A percentile compares a stretch with the other conserved stretches of the same genome.
phyloP scores from a whole-genome alignment of 2,888 invertebrate genomes.

The Parnassius glacialis region DNA sequence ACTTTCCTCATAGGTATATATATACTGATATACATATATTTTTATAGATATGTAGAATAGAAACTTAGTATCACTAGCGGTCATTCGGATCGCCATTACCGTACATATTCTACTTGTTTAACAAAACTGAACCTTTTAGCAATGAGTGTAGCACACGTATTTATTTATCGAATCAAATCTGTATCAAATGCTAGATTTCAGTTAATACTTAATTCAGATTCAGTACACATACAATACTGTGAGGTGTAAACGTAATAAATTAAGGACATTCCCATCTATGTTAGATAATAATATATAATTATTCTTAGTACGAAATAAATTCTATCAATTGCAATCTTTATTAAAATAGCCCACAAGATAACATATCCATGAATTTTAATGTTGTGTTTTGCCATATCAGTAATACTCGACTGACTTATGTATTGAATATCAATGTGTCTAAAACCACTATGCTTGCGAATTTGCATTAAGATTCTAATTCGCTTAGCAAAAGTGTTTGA shows the following conservation, averaged over 20 bases:
- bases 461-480: neutral
- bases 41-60: neutral
- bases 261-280: no score
- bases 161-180: neutral
- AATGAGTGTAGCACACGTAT: neutral
- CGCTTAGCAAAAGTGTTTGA: neutral
- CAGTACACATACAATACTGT: neutral
- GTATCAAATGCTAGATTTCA: neutral
- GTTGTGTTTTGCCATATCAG: constrained; percentile 15
- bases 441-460: neutral
- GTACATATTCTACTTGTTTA: neutral
- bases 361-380: constrained; percentile 1
- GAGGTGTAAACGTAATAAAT: no score
- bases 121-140: neutral
- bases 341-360: neutral
- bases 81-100: neutral
- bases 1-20: neutral
- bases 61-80: neutral
- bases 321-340: neutral
- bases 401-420: constrained; percentile 2
- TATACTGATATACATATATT: neutral
- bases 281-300: no score
- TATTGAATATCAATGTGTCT: neutral
- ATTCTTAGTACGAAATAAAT: neutral
- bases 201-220: neutral